phyloP scores from a whole-genome alignment of 1,140 invertebrate genomes.

The Gonatopus flavifemur region DNA sequence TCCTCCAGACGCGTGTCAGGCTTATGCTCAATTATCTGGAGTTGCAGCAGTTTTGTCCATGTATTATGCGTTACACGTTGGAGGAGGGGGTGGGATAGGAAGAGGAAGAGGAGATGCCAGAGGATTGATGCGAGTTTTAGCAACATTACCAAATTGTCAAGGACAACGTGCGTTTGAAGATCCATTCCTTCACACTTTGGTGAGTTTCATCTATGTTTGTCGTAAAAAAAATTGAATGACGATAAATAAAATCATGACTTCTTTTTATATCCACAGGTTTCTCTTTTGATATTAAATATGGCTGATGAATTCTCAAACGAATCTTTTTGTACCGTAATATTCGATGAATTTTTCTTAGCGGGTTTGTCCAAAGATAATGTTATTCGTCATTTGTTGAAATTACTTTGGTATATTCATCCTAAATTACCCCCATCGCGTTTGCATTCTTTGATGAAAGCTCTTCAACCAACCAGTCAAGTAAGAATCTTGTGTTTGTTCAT shows the following conservation, averaged over 20 bases:
- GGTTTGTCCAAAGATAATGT: slow-evolving; percentile 88
- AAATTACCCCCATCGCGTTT: slow-evolving; percentile 80
- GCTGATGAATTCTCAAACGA: slow-evolving; percentile 90
- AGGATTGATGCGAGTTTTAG: slow-evolving; percentile 83
- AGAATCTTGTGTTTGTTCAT: not conserved
- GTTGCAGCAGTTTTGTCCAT: slow-evolving; percentile 91
- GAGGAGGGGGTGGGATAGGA: slow-evolving; percentile 74
- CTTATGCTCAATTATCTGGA: slow-evolving; percentile 85
- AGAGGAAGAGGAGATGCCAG: slow-evolving; percentile 76
- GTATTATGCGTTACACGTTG: slow-evolving; percentile 92
- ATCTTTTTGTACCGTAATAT: slow-evolving; percentile 93
- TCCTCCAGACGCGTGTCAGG: slow-evolving; percentile 88
- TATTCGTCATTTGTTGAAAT: slow-evolving; percentile 87
- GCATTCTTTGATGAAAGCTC: slow-evolving; percentile 82
- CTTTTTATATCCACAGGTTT: slow-evolving; percentile 62
- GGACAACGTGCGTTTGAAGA: slow-evolving; percentile 92
- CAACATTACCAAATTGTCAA: slow-evolving; percentile 86
- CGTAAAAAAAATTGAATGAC: not conserved
- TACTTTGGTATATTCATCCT: slow-evolving; percentile 89
- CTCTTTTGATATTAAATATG: slow-evolving; percentile 79
- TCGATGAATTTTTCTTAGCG: slow-evolving; percentile 95
- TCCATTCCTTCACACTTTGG: slow-evolving; percentile 90
- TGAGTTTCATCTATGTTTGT: slow-evolving; percentile 42
- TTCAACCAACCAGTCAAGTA: slow-evolving; percentile 75
- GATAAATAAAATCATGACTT: slow-evolving; percentile 9